Evolutionary conservation across 1,140 invertebrate species (phyloP), one percentile per base, ranked within the genome.

Genomic region (Contarinia nasturtii): DNA sequence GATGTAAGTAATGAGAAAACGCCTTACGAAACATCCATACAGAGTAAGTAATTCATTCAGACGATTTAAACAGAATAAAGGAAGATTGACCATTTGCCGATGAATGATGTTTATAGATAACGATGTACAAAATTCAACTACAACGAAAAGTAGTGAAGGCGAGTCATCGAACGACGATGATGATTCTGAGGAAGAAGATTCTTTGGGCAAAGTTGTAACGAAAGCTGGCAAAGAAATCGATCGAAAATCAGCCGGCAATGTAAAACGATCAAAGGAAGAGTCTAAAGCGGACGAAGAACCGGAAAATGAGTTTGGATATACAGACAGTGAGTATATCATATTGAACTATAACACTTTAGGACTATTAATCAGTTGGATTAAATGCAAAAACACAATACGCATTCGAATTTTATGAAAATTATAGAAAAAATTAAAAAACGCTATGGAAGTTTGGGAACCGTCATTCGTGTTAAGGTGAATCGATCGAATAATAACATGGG

Each of bases 231-330:
- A 7, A 12, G 41, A 43, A 84, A 91, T 93, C 57, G 86, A 89
- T 57, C 73, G 85, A 51, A 81, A 82, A 2, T 91, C 86, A 60
- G 90, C 89, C 2, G 88, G 79, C 1, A 85, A 86, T 54, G 71
- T 88, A 1, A 85, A 79, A 59, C 65, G 83, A 44, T 75, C 72
- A 38, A 81, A 80, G 66, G 75, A 79, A 55, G 86, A 89, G 66
- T 79, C 76, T 41, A 75, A 73, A 17, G 76, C 75, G 0, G 87
- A 92, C 61, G 69, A 75, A 8, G 87, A 92, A 55, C 64, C 81
- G 56, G 87, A 92, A 61, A 88, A 93, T 57, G 77, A 85, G 48
- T 94, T 82, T 65, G 89, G 90, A 22, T 96, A 96, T 66, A 95
- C 91, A 5, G 68, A 67, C 57, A 81, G 91, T 95, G 70, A 85